Base-by-base conservation (phyloP, 2,113 vertebrate species). In the Grantiella picta region DNA sequence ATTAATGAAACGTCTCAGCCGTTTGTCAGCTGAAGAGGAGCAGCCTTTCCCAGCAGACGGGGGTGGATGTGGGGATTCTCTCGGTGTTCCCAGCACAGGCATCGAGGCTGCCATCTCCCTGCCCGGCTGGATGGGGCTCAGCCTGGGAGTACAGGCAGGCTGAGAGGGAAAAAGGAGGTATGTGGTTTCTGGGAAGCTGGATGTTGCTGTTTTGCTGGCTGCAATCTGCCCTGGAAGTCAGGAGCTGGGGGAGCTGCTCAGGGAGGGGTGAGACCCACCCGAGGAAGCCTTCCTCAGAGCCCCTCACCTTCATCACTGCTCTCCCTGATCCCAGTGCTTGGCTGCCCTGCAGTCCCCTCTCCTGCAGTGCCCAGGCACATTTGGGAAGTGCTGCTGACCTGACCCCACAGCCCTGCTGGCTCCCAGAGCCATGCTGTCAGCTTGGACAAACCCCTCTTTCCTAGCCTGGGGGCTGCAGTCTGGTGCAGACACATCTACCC, bases 1-100 rank as follows among this genome's bases (percentile, higher is more conserved):
- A 93, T 95, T 77, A 97, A 64, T 82, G 97, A 96, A 97, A 94
- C 16, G 72, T 92, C 88, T 97, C 86, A 21, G 59, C 66, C 92
- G 57, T 95, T 96, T 97, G 96, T 97, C 97, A 96, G 95, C 94
- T 82, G 73, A 61, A 69, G 92, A 95, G 96, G 95, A 97, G 44
- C 94, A 42, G 86, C 66, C 73, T 82, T 79, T 45, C 94, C 28
- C 47, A 23, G 94, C 90, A 89, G 71, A 35, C 1, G 7, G 92
- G 15, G 84, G 29, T 4, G 16, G 80, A 18, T 4, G 7, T 5
- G 66, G 77, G 95, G 93, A 70, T 95, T 45, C 77, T 18, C 85
- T 57, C 3, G 56, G 93, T 15, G 66, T 92, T 92, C 82, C 92
- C 1, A 0, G 24, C 1, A 0, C 33, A 10, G 86, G 35, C 86